Evolutionary conservation across 23 tunicate genomes (phyloP).

Genomic region (Trididemnum nubilum): DNA sequence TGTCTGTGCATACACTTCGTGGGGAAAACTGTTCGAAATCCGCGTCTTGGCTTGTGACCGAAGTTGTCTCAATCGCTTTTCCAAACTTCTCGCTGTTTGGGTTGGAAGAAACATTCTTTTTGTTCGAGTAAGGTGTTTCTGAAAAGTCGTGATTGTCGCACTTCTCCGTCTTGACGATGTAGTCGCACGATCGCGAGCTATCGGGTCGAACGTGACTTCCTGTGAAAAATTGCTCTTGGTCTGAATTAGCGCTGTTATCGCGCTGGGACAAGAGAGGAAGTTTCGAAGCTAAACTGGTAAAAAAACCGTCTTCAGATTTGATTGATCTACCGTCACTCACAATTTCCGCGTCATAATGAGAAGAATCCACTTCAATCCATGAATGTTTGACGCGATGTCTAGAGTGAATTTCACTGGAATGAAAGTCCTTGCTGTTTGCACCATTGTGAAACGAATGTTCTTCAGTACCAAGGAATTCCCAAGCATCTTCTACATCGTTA

Average conservation of each 20-base stretch:
- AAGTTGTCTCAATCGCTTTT: background rate
- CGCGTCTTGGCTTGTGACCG: background rate
- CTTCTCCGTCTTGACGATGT: slow-evolving; percentile 32
- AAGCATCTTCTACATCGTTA: background rate
- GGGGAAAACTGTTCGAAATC: background rate
- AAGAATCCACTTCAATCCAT: background rate
- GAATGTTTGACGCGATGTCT: background rate
- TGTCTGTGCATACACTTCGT: slow-evolving; percentile 6
- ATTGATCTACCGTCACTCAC: background rate
- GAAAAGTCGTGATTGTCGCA: slow-evolving; percentile 37
- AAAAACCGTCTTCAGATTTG: slow-evolving; percentile 6
- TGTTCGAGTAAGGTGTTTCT: background rate
- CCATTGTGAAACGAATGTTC: background rate
- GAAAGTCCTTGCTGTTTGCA: background rate
- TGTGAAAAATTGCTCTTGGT: slow-evolving; percentile 17
- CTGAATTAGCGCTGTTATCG: background rate
- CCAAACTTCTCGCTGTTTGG: background rate
- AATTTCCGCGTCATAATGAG: background rate
- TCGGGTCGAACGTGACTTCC: slow-evolving; percentile 41
- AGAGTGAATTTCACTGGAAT: background rate
- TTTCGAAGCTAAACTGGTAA: slow-evolving; percentile 60
- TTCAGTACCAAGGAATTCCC: background rate
- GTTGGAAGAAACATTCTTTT: background rate
- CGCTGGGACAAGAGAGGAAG: slow-evolving; percentile 46
- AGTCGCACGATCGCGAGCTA: slow-evolving; percentile 6